Conservation (phyloP, 2,797 vertebrate genomes). For the Streptopelia turtur region DNA sequence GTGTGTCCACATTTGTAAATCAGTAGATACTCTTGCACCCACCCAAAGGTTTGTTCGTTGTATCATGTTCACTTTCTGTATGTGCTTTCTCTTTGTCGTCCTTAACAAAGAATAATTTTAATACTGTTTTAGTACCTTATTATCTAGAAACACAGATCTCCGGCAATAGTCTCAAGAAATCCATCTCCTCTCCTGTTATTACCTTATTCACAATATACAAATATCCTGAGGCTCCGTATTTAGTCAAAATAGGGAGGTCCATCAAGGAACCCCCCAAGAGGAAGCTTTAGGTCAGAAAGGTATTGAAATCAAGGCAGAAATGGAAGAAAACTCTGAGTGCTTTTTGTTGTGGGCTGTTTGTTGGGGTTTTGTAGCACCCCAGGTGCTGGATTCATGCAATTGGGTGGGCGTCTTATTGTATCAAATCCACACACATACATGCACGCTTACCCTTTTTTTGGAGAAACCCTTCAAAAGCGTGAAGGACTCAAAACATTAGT, state of each 20-base stretch:
- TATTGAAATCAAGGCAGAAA: neutral
- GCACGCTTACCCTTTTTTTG: neutral
- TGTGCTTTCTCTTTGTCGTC: neutral
- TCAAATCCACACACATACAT: neutral
- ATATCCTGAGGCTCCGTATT: neutral
- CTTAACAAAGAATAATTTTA: neutral
- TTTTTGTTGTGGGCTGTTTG: neutral
- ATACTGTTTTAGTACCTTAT: neutral
- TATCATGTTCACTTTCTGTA: fast-evolving
- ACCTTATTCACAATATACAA: neutral
- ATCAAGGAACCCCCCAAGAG: neutral
- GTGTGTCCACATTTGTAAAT: fast-evolving
- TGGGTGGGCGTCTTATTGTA: neutral
- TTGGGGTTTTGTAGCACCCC: neutral
- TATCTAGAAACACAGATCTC: neutral
- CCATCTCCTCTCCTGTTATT: neutral
- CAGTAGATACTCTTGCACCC: neutral
- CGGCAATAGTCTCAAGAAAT: neutral
- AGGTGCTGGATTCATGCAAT: neutral
- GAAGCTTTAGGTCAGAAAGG: neutral
- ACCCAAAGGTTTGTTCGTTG: neutral
- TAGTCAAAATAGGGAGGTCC: neutral
- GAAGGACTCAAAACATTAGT: neutral
- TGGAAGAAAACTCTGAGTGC: neutral
- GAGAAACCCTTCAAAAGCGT: neutral